Conservation (phyloP, 1,140 invertebrate species). For the Mactra quadrangularis region DNA sequence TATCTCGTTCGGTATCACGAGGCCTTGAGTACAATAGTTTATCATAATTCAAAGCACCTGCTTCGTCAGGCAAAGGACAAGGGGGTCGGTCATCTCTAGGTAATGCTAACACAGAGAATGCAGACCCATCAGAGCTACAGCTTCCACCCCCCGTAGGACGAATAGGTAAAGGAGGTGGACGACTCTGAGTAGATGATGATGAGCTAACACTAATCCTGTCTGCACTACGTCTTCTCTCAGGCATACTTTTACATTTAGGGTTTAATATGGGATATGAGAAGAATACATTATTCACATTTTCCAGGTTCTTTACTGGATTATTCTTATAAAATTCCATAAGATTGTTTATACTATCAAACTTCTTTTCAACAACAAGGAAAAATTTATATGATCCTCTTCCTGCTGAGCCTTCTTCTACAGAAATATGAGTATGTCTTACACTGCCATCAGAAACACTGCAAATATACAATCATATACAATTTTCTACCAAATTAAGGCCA, state of each 20-base stretch:
- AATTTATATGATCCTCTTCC: neutral
- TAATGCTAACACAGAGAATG: neutral
- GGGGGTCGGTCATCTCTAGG: slow-evolving; percentile 42
- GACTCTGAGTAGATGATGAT: neutral
- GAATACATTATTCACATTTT: slow-evolving; percentile 52
- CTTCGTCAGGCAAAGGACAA: slow-evolving; percentile 12
- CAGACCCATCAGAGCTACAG: neutral
- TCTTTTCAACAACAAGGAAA: slow-evolving; percentile 56
- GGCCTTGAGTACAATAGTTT: slow-evolving; percentile 38
- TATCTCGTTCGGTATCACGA: slow-evolving; percentile 39
- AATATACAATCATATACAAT: neutral
- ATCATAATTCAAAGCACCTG: slow-evolving; percentile 1
- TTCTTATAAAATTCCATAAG: slow-evolving; percentile 35
- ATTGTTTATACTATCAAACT: slow-evolving; percentile 38
- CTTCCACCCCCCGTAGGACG: slow-evolving; percentile 8
- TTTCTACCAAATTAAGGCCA: neutral
- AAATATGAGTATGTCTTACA: slow-evolving; percentile 52
- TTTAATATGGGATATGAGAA: slow-evolving; percentile 11
- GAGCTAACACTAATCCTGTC: slow-evolving; percentile 1
- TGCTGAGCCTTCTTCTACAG: neutral
- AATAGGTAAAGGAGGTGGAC: slow-evolving; percentile 19
- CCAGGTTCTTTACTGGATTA: slow-evolving; percentile 59
- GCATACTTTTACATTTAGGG: neutral
- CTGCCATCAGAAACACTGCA: slow-evolving; percentile 40
- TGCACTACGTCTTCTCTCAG: slow-evolving; percentile 1